Evolutionary conservation across 2,113 vertebrate species (phyloP).

Genomic region (Diadophis punctatus): DNA sequence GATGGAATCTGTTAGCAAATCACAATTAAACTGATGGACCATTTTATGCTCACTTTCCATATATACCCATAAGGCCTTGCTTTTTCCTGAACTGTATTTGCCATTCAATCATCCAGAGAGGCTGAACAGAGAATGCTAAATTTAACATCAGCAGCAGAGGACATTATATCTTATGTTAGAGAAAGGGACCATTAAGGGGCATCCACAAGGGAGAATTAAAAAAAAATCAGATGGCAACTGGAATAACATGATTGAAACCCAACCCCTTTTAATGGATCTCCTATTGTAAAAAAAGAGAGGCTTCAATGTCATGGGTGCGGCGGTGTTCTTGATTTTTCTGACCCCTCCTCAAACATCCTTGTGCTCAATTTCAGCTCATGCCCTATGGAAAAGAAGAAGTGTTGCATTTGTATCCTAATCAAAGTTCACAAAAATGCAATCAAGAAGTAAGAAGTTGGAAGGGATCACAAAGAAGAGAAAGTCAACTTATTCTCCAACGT

Average conservation of each 20-base stretch:
- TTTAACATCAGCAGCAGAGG: not conserved
- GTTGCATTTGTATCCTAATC: not conserved
- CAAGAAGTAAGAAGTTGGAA: not conserved
- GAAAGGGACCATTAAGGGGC: not conserved
- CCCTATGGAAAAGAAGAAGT: not conserved
- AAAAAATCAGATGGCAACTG: not conserved
- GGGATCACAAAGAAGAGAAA: no score
- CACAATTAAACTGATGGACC: not conserved
- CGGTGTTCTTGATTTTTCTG: not conserved
- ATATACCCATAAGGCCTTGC: not conserved
- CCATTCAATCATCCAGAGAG: not conserved
- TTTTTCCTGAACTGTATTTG: not conserved
- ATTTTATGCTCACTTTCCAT: not conserved
- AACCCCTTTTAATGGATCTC: not conserved
- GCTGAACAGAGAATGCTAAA: not conserved
- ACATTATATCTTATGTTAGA: not conserved
- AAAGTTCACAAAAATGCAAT: not conserved
- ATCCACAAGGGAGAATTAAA: not conserved
- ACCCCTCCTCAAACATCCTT: not conserved
- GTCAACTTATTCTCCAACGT: no score
- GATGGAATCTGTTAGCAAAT: not conserved
- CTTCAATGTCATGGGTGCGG: not conserved
- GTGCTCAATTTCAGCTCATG: not conserved
- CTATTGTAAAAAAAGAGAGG: not conserved
- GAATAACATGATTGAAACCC: not conserved